These are phyloP conservation scores for Pavo muticus DNA, from an alignment of 2,113 vertebrate genomes.

Conservation along the genomic window DNA sequence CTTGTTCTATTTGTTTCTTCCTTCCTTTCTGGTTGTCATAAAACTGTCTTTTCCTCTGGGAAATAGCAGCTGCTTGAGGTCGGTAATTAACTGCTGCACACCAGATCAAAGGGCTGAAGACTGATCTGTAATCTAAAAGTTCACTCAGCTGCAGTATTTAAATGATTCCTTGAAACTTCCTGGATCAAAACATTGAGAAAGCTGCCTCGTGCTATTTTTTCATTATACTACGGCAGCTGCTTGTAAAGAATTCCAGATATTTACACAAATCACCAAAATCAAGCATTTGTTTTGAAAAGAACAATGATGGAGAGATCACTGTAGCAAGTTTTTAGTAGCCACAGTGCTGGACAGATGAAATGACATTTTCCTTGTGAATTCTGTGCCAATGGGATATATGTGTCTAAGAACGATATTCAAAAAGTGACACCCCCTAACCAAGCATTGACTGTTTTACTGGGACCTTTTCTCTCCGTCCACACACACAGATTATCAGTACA, in stretches of 20 bases:
- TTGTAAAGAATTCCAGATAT: neutral
- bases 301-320: neutral
- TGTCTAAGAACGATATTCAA: neutral
- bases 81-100: conserved; percentile 9
- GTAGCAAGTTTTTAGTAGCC: neutral
- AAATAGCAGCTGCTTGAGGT: neutral
- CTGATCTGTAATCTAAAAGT: neutral
- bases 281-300: neutral
- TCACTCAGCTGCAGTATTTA: neutral
- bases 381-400: neutral
- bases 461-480: neutral
- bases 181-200: neutral
- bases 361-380: neutral
- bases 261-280: neutral
- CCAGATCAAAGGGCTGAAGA: conserved; percentile 22
- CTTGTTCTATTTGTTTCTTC: neutral
- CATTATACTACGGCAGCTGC: neutral
- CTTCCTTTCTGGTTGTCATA: neutral
- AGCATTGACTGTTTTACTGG: neutral
- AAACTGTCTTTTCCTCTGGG: neutral
- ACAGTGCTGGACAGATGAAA: neutral
- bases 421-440: neutral
- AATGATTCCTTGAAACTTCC: neutral
- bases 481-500: neutral
- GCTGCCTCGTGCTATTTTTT: neutral